Conservation (phyloP, 2,113 vertebrate species). For the Malaclemys terrapin region DNA sequence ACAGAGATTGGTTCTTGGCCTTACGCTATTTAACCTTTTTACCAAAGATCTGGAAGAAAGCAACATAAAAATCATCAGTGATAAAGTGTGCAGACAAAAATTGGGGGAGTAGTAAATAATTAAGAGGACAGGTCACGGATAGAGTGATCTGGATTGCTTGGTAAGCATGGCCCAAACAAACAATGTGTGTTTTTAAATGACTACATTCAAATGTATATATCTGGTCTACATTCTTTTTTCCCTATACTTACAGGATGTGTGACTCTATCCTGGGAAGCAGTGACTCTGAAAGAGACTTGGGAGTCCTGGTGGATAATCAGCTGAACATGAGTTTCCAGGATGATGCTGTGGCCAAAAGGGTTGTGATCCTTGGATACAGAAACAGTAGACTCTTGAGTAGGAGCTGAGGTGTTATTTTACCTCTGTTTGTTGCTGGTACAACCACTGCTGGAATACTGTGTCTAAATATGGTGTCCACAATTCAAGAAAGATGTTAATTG, state of each 20-base stretch:
- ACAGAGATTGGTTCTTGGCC: neutral
- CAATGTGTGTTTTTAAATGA: neutral
- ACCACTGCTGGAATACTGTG: too few relatives aligned
- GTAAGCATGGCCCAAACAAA: neutral
- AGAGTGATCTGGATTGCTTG: neutral
- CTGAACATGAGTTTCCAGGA: neutral
- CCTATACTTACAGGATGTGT: neutral
- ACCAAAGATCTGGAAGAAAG: neutral
- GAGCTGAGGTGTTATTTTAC: neutral
- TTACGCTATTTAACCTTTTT: neutral
- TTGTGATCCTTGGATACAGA: neutral
- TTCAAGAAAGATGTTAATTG: too few relatives aligned
- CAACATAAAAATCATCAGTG: neutral
- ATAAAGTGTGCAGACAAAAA: neutral
- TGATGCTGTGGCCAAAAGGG: neutral
- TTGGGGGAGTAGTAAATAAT: neutral
- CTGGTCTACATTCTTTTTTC: too few relatives aligned
- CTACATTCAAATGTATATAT: neutral
- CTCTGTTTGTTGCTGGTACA: neutral
- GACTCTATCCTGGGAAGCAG: neutral
- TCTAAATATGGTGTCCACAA: too few relatives aligned
- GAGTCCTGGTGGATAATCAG: neutral
- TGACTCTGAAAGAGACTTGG: neutral
- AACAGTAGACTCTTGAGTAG: neutral
- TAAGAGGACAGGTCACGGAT: neutral